Evolutionary conservation across 2,113 vertebrate species (phyloP), one percentile per base, ranked within the genome.

Genomic region (Thryonomys swinderianus): DNA sequence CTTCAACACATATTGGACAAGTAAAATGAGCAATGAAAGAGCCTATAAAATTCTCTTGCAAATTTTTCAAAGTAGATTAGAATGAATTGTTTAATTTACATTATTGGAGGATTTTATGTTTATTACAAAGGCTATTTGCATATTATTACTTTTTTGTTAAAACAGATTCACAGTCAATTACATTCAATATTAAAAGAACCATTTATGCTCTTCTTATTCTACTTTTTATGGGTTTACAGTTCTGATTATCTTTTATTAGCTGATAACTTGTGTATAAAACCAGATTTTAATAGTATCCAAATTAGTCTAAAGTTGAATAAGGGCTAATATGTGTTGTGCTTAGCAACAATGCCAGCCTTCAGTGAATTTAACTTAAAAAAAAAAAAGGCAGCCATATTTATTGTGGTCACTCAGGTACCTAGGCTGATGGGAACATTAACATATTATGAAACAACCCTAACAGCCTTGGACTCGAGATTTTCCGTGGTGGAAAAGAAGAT

Each of bases 81-180:
- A 93, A 95, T 82, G 32, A 95, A 61, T 71, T 62, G 34, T 30
- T 16, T 66, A 84, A 85, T 91, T 93, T 93, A 80, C 71, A 91
- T 59, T 32, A 82, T 18, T 45, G 12, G 32, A 80, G 6, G n/a
- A 10, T 59, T 69, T 66, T 85, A 8, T 76, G 21, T 76, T 88
- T 82, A 95, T 78, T 85, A 94, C 13, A 76, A 55, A 81, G 25
- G 16, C 55, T 79, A 85, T 78, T 91, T 93, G 71, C 37, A 80
- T 81, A 64, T 88, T 73, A 85, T 67, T 84, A 82, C 53, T 95
- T 88, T 73, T 66, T 66, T 88, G 20, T 20, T 57, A 85, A 85
- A 93, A 71, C 17, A 67, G 57, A 69, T 69, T 93, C 71, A 81
- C 71, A 55, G n/a, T 78, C 27, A 87, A 74, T 96, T 95, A 88